Evolutionary conservation across 1,140 invertebrate genomes (phyloP).

Genomic region (Plutomurus gul): DNA sequence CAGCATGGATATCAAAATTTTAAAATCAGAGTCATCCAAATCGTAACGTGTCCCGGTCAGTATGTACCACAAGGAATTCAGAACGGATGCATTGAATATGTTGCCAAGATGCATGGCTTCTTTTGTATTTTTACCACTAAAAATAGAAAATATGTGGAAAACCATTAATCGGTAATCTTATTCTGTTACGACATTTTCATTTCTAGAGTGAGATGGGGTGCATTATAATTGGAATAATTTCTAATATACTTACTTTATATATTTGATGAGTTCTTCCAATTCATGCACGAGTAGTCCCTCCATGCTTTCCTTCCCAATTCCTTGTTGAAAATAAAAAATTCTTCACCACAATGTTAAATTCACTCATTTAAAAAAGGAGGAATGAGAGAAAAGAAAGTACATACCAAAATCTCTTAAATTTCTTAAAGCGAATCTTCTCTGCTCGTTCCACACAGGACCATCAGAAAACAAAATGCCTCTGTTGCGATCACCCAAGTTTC

Average conservation of each 20-base stretch:
- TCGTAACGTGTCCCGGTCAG: constrained; percentile 40
- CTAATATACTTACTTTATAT: constrained; percentile 30
- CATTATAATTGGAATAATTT: not conserved
- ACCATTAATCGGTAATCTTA: not conserved
- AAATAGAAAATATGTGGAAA: not conserved
- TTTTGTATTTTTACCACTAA: constrained; percentile 23
- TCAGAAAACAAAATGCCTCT: constrained; percentile 37
- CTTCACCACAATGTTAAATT: too few species aligned
- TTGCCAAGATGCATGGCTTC: constrained; percentile 7
- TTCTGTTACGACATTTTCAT: not conserved
- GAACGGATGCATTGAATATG: constrained; percentile 41
- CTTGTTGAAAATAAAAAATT: too few species aligned
- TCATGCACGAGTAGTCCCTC: constrained; percentile 28
- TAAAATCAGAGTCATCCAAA: constrained; percentile 35
- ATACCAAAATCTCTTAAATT: constrained; percentile 35
- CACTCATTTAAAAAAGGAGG: too few species aligned
- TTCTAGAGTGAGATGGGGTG: too few species aligned
- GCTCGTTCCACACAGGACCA: constrained; percentile 37
- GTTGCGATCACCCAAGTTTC: constrained; percentile 32
- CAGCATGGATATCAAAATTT: not conserved
- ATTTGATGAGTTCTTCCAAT: constrained; percentile 20
- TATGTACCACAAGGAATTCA: constrained; percentile 48
- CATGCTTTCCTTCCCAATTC: constrained; percentile 40
- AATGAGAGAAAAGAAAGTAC: too few species aligned
- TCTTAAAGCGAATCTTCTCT: constrained; percentile 29